A percentile compares a stretch with the other conserved stretches of the same genome.
Evolutionary conservation across 2,888 invertebrate genomes (phyloP).

Genomic region (Pyrochroa serraticornis): DNA sequence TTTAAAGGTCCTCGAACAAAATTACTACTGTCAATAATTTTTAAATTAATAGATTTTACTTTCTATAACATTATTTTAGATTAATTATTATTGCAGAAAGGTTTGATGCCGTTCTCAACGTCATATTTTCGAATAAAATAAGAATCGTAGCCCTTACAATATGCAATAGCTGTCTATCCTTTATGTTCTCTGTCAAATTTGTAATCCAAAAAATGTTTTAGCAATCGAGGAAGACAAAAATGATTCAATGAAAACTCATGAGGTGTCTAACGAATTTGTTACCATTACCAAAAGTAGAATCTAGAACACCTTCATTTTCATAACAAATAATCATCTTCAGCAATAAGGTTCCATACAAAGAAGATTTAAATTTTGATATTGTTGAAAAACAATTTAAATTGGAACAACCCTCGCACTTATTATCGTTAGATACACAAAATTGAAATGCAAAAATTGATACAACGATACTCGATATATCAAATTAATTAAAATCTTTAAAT

Average conservation of each 20-base stretch:
- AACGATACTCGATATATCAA: conserved; percentile 27
- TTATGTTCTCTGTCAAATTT: too few species aligned
- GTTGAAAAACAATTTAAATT: conserved; percentile 27
- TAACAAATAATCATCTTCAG: conserved; percentile 23
- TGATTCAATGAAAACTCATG: conserved; percentile 16
- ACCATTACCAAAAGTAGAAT: conserved; percentile 5
- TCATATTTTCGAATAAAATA: too few species aligned
- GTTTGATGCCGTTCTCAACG: too few species aligned
- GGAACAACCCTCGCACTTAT: conserved; percentile 24
- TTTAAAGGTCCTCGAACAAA: too few species aligned
- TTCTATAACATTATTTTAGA: too few species aligned
- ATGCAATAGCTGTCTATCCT: too few species aligned
- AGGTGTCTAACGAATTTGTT: too few species aligned
- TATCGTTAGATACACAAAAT: conserved; percentile 25
- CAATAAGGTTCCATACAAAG: conserved; percentile 27
- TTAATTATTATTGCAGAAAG: too few species aligned
- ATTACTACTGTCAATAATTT: too few species aligned
- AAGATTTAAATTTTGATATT: conserved; percentile 31
- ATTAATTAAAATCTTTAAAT: conserved; percentile 25
- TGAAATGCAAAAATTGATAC: conserved; percentile 31
- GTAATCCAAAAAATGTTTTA: conserved; percentile 18
- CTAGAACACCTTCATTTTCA: conserved; percentile 19
- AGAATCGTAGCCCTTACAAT: too few species aligned
- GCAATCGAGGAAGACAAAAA: conserved; percentile 21
- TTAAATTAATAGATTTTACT: too few species aligned